phyloP scores from a whole-genome alignment of 2,888 invertebrate species.

The Stenichneumon culpator region DNA sequence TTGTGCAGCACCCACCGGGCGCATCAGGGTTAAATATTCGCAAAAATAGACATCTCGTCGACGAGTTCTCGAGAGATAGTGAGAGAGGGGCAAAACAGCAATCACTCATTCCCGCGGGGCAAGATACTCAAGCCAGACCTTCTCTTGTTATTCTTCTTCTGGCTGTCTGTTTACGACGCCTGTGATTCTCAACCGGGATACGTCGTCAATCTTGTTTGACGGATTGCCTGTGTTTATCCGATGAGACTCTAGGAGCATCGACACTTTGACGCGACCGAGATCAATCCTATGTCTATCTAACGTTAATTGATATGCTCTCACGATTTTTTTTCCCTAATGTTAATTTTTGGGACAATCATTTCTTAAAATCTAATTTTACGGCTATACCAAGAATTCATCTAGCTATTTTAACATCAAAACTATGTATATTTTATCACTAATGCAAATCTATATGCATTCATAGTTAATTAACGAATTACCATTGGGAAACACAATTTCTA shows the following conservation, averaged over 20 bases:
- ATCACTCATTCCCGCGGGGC: conserved; percentile 64
- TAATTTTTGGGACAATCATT: neutral
- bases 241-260: conserved; percentile 53
- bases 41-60: conserved; percentile 67
- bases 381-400: no score
- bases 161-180: conserved; percentile 50
- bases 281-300: conserved; percentile 44
- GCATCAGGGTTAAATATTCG: conserved; percentile 69
- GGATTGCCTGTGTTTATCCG: conserved; percentile 36
- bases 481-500: conserved; percentile 8
- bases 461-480: neutral
- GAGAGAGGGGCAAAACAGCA: conserved; percentile 25
- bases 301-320: neutral
- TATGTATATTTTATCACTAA: neutral
- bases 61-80: conserved; percentile 9
- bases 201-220: conserved; percentile 57
- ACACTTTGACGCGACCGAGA: conserved; percentile 44
- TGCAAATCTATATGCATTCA: neutral
- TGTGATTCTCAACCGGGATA: conserved; percentile 15
- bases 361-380: neutral
- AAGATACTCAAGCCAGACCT: conserved; percentile 58
- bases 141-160: conserved; percentile 37
- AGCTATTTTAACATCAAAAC: no score
- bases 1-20: conserved; percentile 67
- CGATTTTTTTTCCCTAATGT: neutral